A percentile compares a stretch with the other conserved stretches of the same genome.
phyloP scores from a whole-genome alignment of 2,797 vertebrate species.

The Netta rufina region DNA sequence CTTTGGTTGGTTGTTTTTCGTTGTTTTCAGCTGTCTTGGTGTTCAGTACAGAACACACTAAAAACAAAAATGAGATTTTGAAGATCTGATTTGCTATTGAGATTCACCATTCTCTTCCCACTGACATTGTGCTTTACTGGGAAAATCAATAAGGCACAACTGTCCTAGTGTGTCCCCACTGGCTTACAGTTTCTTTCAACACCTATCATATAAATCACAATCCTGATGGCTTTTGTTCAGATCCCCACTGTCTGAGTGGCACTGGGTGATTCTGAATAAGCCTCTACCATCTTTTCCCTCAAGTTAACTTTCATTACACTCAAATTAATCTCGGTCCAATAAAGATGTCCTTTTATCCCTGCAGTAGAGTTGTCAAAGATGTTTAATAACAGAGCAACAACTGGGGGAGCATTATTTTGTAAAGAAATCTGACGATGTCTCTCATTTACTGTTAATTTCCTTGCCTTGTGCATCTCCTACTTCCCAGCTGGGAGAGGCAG shows the following conservation, averaged over 20 bases:
- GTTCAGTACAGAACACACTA: background rate
- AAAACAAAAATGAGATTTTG: background rate
- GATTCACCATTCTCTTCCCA: background rate
- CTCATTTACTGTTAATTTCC: background rate
- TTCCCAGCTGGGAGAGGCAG: background rate
- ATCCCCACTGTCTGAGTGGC: background rate
- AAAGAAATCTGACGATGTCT: background rate
- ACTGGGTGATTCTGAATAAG: background rate
- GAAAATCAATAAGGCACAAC: background rate
- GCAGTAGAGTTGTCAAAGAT: background rate
- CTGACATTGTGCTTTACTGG: background rate
- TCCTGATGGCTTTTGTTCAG: background rate
- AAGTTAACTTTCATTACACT: background rate
- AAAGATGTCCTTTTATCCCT: background rate
- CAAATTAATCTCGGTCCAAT: background rate
- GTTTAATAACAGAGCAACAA: background rate
- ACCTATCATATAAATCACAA: background rate
- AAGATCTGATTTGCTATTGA: background rate
- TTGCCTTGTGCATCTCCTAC: background rate
- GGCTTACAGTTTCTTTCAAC: background rate
- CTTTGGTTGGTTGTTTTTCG: too few species aligned
- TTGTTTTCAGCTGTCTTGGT: background rate
- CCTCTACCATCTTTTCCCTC: background rate
- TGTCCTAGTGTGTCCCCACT: background rate
- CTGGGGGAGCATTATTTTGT: background rate